phyloP scores from a whole-genome alignment of 1,140 invertebrate species.

The Drosophila bifasciata region DNA sequence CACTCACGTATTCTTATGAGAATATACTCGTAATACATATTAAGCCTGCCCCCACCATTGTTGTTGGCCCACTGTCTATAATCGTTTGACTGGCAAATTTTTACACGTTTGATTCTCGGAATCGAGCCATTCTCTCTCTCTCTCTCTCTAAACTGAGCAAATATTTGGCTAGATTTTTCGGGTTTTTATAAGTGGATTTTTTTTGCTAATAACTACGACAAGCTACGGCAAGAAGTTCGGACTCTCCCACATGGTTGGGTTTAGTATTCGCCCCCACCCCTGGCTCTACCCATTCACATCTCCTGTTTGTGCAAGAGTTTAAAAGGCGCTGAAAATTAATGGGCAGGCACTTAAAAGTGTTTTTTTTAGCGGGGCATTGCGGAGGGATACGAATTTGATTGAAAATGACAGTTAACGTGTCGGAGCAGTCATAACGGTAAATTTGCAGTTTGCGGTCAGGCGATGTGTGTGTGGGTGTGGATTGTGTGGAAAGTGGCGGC shows the following conservation, averaged over 20 bases:
- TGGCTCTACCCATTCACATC: conserved; percentile 24
- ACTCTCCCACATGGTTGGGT: conserved; percentile 17
- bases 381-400: conserved; percentile 36
- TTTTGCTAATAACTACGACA: conserved; percentile 35
- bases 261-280: conserved; percentile 6
- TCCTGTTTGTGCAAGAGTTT: conserved; percentile 64
- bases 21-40: conserved; percentile 19
- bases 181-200: conserved; percentile 22
- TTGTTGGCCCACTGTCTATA: conserved; percentile 44
- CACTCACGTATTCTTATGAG: conserved; percentile 50
- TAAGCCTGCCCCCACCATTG: conserved; percentile 31
- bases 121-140: conserved; percentile 8
- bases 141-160: conserved; percentile 17
- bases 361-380: conserved; percentile 21
- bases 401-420: conserved; percentile 75
- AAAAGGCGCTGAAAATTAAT: conserved; percentile 68
- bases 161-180: conserved; percentile 41
- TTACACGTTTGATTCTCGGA: conserved; percentile 73
- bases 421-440: conserved; percentile 63
- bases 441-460: conserved; percentile 69
- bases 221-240: conserved; percentile 36
- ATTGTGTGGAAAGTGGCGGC: conserved; percentile 1
- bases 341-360: conserved; percentile 50
- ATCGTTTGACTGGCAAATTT: conserved; percentile 63
- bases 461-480: conserved; percentile 13